Base-by-base conservation (phyloP, 2,113 vertebrate species). In the Microtus oregoni region DNA sequence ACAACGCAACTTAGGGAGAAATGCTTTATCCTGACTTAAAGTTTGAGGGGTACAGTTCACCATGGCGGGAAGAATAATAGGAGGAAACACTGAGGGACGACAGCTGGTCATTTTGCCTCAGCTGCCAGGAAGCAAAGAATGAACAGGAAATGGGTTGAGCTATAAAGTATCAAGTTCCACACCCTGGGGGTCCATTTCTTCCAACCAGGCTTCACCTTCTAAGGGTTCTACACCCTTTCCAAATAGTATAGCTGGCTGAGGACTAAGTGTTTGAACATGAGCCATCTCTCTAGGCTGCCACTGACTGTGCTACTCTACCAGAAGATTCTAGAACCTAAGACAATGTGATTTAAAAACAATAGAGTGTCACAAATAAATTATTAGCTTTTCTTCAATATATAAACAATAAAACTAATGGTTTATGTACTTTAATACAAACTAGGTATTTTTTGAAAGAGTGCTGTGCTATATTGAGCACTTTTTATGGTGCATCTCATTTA, bases 401-500 rank as follows among this genome's bases (percentile, higher is more conserved):
- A 55, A 55, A 55, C 52, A 55, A 55, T 55, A 55, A 55, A 68
- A 72, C 35, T 28, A 77, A 72, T 35, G 17, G 47, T 58, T 41
- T 68, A 19, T 52, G 38, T 14, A 70, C 26, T 67, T 61, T 41
- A 17, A 20, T 77, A 58, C 1, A 67, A 95, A 50, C 20, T 30
- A 75, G 14, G 1, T 35, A 65, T 44, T 52, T 92, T 96, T 82
- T 14, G 4, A 86, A 94, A 82, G 79, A 95, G 44, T 68, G 28
- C 72, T 61, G 7, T 38, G 20, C 70, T 68, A 5, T 72, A 24
- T 1, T 13, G 35, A 52, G 14, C 28, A 50, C 41, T 86, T 93
- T 13, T 75, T 67, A 58, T 55, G 26, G 85, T 58, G 76, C 86
- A 63, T 83, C 79, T 93, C 86, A 76, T 78, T 79, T 87, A 89